Base-by-base conservation (phyloP, 1,140 invertebrate genomes). In the Drosophila mauritiana region DNA sequence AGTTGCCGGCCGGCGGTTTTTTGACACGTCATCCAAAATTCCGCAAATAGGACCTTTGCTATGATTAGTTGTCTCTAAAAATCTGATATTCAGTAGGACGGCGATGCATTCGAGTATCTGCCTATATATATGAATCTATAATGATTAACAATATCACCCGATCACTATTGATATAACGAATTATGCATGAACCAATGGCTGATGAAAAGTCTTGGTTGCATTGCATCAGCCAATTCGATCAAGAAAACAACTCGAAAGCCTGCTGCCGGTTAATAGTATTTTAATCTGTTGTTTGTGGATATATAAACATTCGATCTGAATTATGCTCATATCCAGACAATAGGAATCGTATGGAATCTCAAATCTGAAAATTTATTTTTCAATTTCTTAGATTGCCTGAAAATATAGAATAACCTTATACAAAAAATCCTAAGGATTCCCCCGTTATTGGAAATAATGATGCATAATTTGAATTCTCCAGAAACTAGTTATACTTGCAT, bases 191-290 rank as follows among this genome's bases (percentile, higher is more conserved):
- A 59, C 31, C 57, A 54, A 54, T 61, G 42, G 13, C 72, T 91
- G 80, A 90, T 84, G 90, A 86, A 91, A 91, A 78, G 34, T 77
- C 53, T 68, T 42, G 52, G 58, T 42, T 74, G 52, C 73, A 91
- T 91, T 91, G 90, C 90, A 91, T 91, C 90, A 91, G 90, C 90
- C 90, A 84, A 80, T 86, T 78, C 34, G 37, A 45, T 43, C 49
- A 52, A 73, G 67, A 85, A 65, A 84, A 80, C 65, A 76, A 55
- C 80, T 68, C 25, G 7, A 77, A 69, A 73, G 83, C 79, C 80
- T 62, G 79, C 75, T 69, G 58, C 49, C 51, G 55, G 52, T 37
- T 74, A 81, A 45, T 52, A 36, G 62, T 65, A 81, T 81, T 67
- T 73, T 51, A 77, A 89, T 80, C 39, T 72, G 51, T 67, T 77